phyloP scores from a whole-genome alignment of 1,140 invertebrate genomes.

The Neuroterus valhalla region DNA sequence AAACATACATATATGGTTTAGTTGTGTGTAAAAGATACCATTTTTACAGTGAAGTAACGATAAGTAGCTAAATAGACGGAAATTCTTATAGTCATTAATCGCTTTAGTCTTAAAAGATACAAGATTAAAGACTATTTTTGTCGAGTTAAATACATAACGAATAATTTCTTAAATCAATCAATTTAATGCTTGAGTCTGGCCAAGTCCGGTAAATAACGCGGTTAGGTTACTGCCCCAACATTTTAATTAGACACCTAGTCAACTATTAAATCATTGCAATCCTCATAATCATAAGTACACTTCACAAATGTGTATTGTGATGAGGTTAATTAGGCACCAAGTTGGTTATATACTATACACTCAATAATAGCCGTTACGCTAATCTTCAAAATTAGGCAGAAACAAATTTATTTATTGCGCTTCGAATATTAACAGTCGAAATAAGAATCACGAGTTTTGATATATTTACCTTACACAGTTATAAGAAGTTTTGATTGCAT shows the following conservation, averaged over 20 bases:
- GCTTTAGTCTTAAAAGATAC: neutral
- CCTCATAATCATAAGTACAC: no score
- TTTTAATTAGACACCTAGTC: neutral
- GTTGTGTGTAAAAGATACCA: neutral
- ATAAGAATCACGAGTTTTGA: no score
- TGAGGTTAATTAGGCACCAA: no score
- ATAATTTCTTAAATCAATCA: neutral
- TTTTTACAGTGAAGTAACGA: neutral
- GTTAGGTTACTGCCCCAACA: neutral
- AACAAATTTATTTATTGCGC: no score
- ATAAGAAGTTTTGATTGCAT: neutral
- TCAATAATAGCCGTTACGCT: no score
- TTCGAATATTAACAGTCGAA: no score
- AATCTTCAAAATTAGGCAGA: no score
- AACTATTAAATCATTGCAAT: no score
- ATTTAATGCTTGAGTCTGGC: neutral
- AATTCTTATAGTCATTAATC: neutral
- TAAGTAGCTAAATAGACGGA: constrained; percentile 4
- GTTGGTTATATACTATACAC: no score
- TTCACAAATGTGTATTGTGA: no score
- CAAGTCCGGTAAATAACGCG: neutral
- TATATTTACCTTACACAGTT: no score
- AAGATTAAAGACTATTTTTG: neutral
- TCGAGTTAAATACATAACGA: no score
- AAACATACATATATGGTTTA: neutral